A percentile compares a stretch with the other conserved stretches of the same genome.
Evolutionary conservation across 1,140 invertebrate genomes (phyloP).

Genomic region (Cryptotermes secundus): DNA sequence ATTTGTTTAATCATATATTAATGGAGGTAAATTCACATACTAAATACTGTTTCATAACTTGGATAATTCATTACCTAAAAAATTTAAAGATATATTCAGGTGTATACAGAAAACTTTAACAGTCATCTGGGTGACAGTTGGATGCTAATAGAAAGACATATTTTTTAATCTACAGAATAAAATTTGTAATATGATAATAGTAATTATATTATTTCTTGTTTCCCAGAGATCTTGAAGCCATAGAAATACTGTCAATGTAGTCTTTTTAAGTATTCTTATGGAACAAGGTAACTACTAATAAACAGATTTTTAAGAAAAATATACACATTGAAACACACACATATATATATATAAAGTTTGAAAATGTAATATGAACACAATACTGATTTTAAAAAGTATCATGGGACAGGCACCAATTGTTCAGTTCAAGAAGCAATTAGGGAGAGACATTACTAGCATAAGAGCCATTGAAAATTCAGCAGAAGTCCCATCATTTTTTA

Average conservation of each 20-base stretch:
- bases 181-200: not conserved
- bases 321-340: conserved; percentile 10
- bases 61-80: no score
- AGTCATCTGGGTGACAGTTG: no score
- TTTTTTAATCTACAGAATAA: no score
- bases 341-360: not conserved
- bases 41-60: no score
- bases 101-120: no score
- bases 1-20: no score
- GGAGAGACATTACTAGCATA: no score
- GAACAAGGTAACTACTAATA: not conserved
- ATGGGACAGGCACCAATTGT: conserved; percentile 1
- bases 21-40: no score
- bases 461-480: no score
- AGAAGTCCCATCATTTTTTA: no score
- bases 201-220: not conserved
- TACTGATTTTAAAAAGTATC: not conserved
- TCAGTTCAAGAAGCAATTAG: not conserved
- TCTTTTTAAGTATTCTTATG: not conserved
- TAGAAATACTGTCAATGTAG: not conserved
- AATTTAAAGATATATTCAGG: no score
- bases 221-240: not conserved
- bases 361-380: conserved; percentile 7
- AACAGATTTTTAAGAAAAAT: not conserved
- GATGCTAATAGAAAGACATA: no score